Evolutionary conservation across 2,797 vertebrate species (phyloP).

Genomic region (Neostethus bicornis): DNA sequence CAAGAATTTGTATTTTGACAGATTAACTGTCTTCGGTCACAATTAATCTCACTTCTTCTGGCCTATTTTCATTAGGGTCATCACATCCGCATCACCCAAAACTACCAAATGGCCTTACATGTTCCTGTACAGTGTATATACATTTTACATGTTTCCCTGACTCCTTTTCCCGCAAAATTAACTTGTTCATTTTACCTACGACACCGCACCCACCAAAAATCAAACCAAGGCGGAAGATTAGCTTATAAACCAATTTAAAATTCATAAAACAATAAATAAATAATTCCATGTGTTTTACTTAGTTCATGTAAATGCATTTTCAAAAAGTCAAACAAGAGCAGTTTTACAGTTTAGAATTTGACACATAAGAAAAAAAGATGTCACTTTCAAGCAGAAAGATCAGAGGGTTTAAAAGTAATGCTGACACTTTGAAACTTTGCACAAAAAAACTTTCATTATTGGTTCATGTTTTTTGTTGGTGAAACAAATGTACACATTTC

Average conservation of each 20-base stretch:
- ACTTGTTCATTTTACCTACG: neutral
- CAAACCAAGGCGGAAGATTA: neutral
- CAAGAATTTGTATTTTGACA: slow-evolving; percentile 30
- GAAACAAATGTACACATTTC: slow-evolving; percentile 2
- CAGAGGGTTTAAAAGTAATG: slow-evolving; percentile 9
- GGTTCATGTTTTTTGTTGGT: slow-evolving; percentile 6
- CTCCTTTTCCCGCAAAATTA: neutral
- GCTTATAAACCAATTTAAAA: slow-evolving; percentile 4
- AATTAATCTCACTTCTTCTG: neutral
- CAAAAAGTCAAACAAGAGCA: slow-evolving; percentile 1
- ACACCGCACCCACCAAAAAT: neutral
- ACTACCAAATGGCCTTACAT: neutral
- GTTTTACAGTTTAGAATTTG: neutral
- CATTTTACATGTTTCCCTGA: neutral
- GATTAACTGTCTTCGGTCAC: neutral
- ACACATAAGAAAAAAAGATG: slow-evolving; percentile 8
- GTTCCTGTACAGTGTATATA: neutral
- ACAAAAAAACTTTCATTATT: slow-evolving; percentile 18
- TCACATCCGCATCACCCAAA: neutral
- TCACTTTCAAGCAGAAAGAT: slow-evolving; percentile 29
- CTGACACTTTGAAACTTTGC: slow-evolving; percentile 12
- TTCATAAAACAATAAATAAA: slow-evolving; percentile 27
- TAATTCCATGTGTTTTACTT: slow-evolving; percentile 38
- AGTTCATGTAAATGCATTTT: slow-evolving; percentile 20
- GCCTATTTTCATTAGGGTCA: neutral